Percentiles rank a stretch among this genome's conserved stretches.
Conservation (phyloP, 2,113 vertebrate genomes). For the Solea solea region DNA sequence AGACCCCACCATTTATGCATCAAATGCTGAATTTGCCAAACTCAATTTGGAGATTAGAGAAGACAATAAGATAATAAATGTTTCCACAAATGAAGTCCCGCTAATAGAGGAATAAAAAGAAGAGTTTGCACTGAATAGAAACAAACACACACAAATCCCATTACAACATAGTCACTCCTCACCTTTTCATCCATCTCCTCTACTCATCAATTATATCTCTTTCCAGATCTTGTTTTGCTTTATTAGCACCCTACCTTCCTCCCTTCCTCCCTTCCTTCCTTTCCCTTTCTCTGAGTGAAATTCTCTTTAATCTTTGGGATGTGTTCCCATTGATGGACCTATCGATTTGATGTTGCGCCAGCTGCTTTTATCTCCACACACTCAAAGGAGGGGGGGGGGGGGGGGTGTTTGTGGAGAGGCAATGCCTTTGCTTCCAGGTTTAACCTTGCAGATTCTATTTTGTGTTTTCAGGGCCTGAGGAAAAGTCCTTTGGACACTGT, state of each 20-base stretch:
- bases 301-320: constrained; percentile 84
- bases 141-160: constrained; percentile 24
- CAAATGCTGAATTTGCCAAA: constrained; percentile 31
- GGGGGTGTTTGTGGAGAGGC: constrained; percentile 16
- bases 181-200: constrained; percentile 62
- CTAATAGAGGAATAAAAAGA: constrained; percentile 42
- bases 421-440: constrained; percentile 36
- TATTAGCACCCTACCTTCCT: constrained; percentile 65
- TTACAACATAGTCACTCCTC: constrained; percentile 51
- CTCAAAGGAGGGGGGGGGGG: constrained; percentile 67
- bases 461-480: background rate
- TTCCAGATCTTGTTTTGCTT: constrained; percentile 52
- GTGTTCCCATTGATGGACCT: constrained; percentile 81
- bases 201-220: constrained; percentile 77
- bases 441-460: constrained; percentile 1
- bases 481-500: background rate
- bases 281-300: constrained; percentile 48
- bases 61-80: constrained; percentile 27
- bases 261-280: constrained; percentile 26
- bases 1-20: constrained; percentile 11
- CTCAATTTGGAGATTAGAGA: constrained; percentile 16
- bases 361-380: constrained; percentile 80
- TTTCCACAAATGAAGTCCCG: constrained; percentile 20
- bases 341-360: constrained; percentile 82
- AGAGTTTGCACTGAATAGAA: constrained; percentile 21